Base-by-base conservation (phyloP, 2,888 invertebrate genomes). In the Notodonta dromedarius region DNA sequence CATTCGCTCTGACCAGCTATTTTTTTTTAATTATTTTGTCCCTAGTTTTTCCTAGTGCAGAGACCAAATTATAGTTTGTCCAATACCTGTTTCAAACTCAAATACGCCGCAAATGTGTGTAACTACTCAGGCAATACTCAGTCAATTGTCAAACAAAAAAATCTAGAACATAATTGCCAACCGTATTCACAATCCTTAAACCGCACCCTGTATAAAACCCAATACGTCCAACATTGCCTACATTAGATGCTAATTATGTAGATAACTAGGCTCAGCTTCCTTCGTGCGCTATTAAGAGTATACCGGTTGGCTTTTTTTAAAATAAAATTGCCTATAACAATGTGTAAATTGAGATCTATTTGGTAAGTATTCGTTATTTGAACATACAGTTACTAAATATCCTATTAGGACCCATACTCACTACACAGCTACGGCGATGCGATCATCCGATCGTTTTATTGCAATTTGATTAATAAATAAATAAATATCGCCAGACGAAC, bases 191-290 rank as follows among this genome's bases (percentile, higher is more conserved):
- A n/a, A 65, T 16, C 56, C 66, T 32, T 67, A 66, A 65, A 56
- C 39, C 56, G 59, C 74, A 73, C 75, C 75, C 56, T 69, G 56
- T 57, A 53, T 60, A 65, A 69, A 68, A 67, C 80, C 73, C 78
- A 84, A 82, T 83, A 73, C 70, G 76, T 69, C 76, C 66, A 62
- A 71, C 81, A 77, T 85, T 81, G 85, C 91, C 90, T 88, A 89
- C 80, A 86, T 81, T 78, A 79, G 78, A 90, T 89, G 90, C 79
- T 90, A 89, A 91, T 90, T 83, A 79, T 77, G 62, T 75, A 74
- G 79, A 82, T 82, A 85, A 81, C 82, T 86, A 71, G 84, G 82
- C 80, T 84, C 78, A 75, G 84, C 85, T 90, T 88, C 89, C 88
- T 87, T 80, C 74, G 76, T 67, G 62, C 50, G 63, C 74, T 82